phyloP scores from a whole-genome alignment of 2,113 vertebrate species.

The Protomyctophum bolini region DNA sequence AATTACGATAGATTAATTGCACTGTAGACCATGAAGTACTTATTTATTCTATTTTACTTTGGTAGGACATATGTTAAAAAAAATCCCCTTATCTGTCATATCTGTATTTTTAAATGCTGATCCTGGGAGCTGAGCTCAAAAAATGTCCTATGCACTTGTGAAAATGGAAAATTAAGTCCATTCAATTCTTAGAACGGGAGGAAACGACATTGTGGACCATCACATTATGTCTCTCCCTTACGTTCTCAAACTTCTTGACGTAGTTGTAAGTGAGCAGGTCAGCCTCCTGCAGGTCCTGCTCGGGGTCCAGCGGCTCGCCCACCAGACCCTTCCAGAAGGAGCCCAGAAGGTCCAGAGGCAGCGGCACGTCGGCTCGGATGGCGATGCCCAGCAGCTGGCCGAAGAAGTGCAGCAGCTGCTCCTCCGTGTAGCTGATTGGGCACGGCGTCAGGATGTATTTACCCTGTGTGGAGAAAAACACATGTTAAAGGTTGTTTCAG shows the following conservation, averaged over 20 bases:
- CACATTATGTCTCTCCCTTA: slow-evolving; percentile 56
- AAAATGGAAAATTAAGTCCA: too few species aligned
- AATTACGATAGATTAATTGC: too few species aligned
- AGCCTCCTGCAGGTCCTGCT: slow-evolving; percentile 92
- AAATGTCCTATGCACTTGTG: too few species aligned
- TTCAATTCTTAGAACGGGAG: too few species aligned
- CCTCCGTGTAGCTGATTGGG: slow-evolving; percentile 93
- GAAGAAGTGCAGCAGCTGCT: slow-evolving; percentile 95
- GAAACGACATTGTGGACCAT: too few species aligned
- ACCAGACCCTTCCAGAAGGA: slow-evolving; percentile 98
- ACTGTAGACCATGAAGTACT: too few species aligned
- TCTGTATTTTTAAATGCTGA: too few species aligned
- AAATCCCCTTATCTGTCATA: too few species aligned
- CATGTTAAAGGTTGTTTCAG: background rate
- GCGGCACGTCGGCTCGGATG: slow-evolving; percentile 92
- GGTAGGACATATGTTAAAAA: too few species aligned
- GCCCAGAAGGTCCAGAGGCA: slow-evolving; percentile 92
- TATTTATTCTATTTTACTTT: too few species aligned
- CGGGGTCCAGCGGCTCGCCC: slow-evolving; percentile 86
- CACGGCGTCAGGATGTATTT: slow-evolving; percentile 93
- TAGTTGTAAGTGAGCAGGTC: slow-evolving; percentile 96
- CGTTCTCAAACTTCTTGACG: slow-evolving; percentile 93
- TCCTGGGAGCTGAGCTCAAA: too few species aligned
- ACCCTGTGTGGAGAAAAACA: slow-evolving; percentile 77
- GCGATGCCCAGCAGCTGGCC: slow-evolving; percentile 95